Conservation (phyloP, 1,140 invertebrate species). For the Phenacoccus solenopsis region DNA sequence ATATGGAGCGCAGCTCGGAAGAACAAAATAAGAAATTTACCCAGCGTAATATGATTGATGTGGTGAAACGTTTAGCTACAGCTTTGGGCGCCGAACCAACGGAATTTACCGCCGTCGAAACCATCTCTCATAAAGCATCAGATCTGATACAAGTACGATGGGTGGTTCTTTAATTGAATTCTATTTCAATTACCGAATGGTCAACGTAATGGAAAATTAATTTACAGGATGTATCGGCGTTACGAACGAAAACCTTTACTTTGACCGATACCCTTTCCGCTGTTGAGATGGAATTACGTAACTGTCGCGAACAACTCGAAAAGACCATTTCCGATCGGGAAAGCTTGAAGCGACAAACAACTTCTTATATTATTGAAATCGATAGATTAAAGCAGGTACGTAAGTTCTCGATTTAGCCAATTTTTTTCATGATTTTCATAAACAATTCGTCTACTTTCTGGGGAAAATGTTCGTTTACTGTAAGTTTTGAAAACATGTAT, state of each 20-base stretch:
- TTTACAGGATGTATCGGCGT: constrained; percentile 37
- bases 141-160: constrained; percentile 50
- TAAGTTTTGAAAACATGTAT: no score
- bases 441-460: no score
- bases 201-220: not conserved
- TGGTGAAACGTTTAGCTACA: constrained; percentile 49
- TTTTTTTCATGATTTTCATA: no score
- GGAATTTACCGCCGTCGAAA: constrained; percentile 40
- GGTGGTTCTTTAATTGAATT: not conserved
- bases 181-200: not conserved
- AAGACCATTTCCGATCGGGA: constrained; percentile 50
- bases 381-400: constrained; percentile 49
- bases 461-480: no score
- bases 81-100: constrained; percentile 46
- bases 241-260: constrained; percentile 39
- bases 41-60: constrained; percentile 44
- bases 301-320: constrained; percentile 48
- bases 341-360: constrained; percentile 50
- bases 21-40: constrained; percentile 52
- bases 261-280: constrained; percentile 46
- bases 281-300: constrained; percentile 49
- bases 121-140: constrained; percentile 51
- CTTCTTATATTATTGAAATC: constrained; percentile 47
- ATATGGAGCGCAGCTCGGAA: constrained; percentile 51
- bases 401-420: no score